Conservation (phyloP, 2,888 invertebrate species). For the Eutolmus rufibarbis region DNA sequence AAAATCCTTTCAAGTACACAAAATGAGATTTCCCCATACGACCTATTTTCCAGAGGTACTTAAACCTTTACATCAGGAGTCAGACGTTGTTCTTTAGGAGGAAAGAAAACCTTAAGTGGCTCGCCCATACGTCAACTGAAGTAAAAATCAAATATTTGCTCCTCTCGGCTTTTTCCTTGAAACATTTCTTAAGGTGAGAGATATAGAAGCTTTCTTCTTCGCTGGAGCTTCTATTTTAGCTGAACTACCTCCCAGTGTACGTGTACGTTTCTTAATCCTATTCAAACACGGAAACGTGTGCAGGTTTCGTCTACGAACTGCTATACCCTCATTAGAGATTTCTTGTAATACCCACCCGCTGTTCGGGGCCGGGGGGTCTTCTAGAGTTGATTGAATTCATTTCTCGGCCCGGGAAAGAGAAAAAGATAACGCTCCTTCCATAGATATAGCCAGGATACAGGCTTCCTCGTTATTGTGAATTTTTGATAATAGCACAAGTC, state of each 20-base stretch:
- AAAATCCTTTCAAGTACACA: slow-evolving; percentile 31
- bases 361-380: not conserved
- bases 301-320: slow-evolving; percentile 23
- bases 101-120: slow-evolving; percentile 27
- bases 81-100: slow-evolving; percentile 3
- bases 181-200: slow-evolving; percentile 16
- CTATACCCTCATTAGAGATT: slow-evolving; percentile 42
- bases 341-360: slow-evolving; percentile 32
- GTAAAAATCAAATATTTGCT: slow-evolving; percentile 44
- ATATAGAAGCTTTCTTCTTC: slow-evolving; percentile 23
- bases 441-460: slow-evolving; percentile 1
- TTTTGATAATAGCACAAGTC: slow-evolving; percentile 23
- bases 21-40: slow-evolving; percentile 38
- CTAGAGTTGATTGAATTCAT: slow-evolving; percentile 32
- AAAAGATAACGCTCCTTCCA: not conserved
- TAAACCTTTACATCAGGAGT: slow-evolving; percentile 28
- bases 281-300: slow-evolving; percentile 38
- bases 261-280: slow-evolving; percentile 40
- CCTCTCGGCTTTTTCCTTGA: slow-evolving; percentile 9
- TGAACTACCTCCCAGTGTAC: slow-evolving; percentile 26
- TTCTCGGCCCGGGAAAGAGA: not conserved
- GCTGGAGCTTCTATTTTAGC: slow-evolving; percentile 26
- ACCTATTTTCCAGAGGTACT: slow-evolving; percentile 29
- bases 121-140: slow-evolving; percentile 39
- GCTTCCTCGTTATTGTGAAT: slow-evolving; percentile 23